phyloP scores from a whole-genome alignment of 2,888 invertebrate species.

The Lamellibrachia satsuma region DNA sequence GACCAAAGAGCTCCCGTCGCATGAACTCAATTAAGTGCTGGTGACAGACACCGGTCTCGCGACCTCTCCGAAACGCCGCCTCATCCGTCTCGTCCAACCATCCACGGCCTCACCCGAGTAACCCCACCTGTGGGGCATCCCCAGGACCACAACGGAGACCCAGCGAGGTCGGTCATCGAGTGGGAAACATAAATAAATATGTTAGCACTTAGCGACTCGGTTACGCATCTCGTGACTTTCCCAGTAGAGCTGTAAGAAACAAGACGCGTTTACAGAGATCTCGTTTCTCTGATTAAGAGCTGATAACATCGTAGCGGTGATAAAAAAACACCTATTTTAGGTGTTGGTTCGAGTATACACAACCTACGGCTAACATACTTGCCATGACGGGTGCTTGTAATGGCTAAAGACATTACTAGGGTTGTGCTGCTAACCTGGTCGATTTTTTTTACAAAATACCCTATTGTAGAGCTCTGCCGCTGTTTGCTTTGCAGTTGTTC shows the following conservation, averaged over 20 bases:
- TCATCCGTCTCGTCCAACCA: background rate
- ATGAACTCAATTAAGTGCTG: background rate
- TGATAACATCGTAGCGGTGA: background rate
- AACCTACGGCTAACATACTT: background rate
- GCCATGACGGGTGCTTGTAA: background rate
- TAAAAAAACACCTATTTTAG: background rate
- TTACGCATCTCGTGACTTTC: constrained; percentile 1
- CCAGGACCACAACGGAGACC: background rate
- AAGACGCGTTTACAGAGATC: background rate
- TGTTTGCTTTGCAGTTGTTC: background rate
- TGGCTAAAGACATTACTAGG: background rate
- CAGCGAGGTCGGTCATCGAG: background rate
- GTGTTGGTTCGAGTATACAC: background rate
- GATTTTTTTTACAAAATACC: background rate
- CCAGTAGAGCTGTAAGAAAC: background rate
- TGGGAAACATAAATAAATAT: constrained; percentile 8
- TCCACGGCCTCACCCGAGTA: background rate
- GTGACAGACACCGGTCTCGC: background rate
- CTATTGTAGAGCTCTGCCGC: background rate
- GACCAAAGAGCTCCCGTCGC: background rate
- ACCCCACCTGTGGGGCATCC: background rate
- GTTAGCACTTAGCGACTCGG: constrained; percentile 11
- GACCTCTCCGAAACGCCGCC: background rate
- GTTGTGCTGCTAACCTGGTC: no score
- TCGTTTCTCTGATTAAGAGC: background rate